phyloP scores from a whole-genome alignment of 1,140 invertebrate genomes.

The Ceratoteleas bidentatus region DNA sequence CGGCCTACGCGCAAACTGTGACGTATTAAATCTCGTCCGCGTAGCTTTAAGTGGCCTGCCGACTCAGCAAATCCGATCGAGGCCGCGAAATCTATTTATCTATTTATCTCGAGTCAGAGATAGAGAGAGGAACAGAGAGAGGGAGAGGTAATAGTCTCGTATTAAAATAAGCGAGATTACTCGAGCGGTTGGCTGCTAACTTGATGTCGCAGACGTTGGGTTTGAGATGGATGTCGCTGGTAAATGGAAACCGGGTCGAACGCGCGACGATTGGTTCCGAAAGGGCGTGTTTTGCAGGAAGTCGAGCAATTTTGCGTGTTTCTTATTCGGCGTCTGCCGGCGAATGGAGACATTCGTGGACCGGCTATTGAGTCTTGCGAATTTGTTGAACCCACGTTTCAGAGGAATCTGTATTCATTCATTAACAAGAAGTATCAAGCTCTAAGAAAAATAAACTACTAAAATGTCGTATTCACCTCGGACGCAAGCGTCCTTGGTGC shows the following conservation, averaged over 20 bases:
- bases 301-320: slow-evolving; percentile 34
- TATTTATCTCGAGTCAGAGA: slow-evolving; percentile 72
- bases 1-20: slow-evolving; percentile 69
- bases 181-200: slow-evolving; percentile 64
- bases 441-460: too few relatives aligned
- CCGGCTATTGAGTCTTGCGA: too few relatives aligned
- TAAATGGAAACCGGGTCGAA: slow-evolving; percentile 46
- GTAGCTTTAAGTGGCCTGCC: slow-evolving; percentile 71
- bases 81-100: slow-evolving; percentile 78
- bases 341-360: too few relatives aligned
- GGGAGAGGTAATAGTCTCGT: slow-evolving; percentile 75
- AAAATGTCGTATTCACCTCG: too few relatives aligned
- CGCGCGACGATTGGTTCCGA: slow-evolving; percentile 46
- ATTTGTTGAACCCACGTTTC: too few relatives aligned
- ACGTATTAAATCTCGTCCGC: slow-evolving; percentile 69
- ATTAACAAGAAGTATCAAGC: too few relatives aligned
- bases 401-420: too few relatives aligned
- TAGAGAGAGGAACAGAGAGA: too few relatives aligned
- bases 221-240: slow-evolving; percentile 47
- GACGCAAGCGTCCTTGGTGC: too few relatives aligned
- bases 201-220: slow-evolving; percentile 46
- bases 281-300: slow-evolving; percentile 45
- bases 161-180: slow-evolving; percentile 77
- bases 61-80: slow-evolving; percentile 77
- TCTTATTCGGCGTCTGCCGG: too few relatives aligned